Evolutionary conservation across 2,113 vertebrate genomes (phyloP).

Genomic region (Setophaga coronata): DNA sequence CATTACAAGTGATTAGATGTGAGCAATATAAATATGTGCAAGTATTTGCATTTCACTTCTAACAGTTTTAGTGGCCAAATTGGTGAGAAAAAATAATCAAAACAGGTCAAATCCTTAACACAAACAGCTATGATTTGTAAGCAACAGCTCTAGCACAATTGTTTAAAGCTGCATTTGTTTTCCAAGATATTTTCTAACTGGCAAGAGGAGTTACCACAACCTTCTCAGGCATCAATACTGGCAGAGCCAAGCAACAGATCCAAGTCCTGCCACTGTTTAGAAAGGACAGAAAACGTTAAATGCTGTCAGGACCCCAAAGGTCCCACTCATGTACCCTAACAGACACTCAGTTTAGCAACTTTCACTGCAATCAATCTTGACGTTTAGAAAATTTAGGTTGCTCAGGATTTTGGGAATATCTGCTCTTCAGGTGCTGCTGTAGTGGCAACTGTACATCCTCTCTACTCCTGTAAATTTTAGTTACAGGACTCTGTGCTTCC

Average conservation of each 20-base stretch:
- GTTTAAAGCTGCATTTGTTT: not conserved
- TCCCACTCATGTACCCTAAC: fast-evolving
- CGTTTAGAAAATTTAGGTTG: not conserved
- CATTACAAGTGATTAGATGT: not conserved
- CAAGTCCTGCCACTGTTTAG: not conserved
- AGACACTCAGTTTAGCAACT: not conserved
- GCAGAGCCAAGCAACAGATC: not conserved
- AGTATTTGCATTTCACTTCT: not conserved
- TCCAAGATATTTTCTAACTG: not conserved
- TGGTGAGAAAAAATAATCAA: not conserved
- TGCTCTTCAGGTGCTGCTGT: not conserved
- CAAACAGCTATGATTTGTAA: not conserved
- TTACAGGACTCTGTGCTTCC: not conserved
- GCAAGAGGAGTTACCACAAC: not conserved
- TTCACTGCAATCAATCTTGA: not conserved
- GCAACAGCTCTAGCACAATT: not conserved
- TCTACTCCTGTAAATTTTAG: not conserved
- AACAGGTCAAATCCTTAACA: not conserved
- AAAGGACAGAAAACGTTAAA: not conserved
- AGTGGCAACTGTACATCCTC: fast-evolving
- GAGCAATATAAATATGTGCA: not conserved
- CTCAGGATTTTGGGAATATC: not conserved
- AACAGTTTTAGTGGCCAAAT: not conserved
- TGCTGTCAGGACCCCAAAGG: not conserved
- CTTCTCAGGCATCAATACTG: not conserved